These are phyloP conservation scores for Callospermophilus lateralis DNA, from an alignment of 2,113 vertebrate species.

Conservation along the genomic window DNA sequence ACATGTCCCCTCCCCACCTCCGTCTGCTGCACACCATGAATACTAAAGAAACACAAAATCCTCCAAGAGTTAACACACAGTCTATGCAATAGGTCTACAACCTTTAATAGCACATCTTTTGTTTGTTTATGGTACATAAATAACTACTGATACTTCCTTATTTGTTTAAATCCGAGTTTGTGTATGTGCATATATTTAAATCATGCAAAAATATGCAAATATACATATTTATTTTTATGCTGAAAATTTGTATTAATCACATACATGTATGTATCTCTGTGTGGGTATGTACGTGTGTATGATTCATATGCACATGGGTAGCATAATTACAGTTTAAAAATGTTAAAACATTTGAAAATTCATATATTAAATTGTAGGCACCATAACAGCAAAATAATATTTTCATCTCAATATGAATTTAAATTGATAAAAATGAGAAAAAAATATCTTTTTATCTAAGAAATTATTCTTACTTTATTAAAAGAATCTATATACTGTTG, in stretches of 20 bases:
- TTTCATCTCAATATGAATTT: conserved; percentile 27
- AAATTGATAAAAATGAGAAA: background rate
- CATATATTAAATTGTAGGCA: background rate
- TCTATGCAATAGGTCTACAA: background rate
- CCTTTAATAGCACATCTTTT: background rate
- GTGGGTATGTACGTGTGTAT: background rate
- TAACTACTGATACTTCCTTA: too few species aligned
- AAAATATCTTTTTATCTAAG: background rate
- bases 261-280: background rate
- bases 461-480: background rate
- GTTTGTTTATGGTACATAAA: background rate
- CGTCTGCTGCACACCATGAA: background rate
- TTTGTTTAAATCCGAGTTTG: background rate
- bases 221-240: background rate
- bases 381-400: background rate
- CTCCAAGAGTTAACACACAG: background rate
- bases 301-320: background rate
- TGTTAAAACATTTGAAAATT: conserved; percentile 2
- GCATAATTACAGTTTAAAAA: background rate
- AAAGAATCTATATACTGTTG: background rate
- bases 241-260: background rate
- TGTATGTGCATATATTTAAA: background rate
- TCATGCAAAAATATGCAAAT: background rate
- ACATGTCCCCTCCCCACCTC: too few species aligned
- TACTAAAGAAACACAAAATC: background rate